phyloP scores from a whole-genome alignment of 1,140 invertebrate genomes.

The Heliothis virescens region DNA sequence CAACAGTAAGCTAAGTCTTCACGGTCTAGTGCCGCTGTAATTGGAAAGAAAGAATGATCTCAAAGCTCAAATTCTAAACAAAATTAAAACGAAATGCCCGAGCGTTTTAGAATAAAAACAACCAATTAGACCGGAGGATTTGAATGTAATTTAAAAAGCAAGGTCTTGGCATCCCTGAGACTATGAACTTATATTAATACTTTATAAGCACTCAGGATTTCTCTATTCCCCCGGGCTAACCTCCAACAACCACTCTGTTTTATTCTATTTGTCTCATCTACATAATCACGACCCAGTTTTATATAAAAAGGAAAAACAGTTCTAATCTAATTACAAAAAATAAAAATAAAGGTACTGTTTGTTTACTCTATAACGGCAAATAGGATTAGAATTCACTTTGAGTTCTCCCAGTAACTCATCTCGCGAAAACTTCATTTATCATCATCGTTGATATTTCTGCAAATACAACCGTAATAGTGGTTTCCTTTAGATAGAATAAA shows the following conservation, averaged over 20 bases:
- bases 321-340: not conserved
- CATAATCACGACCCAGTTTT: constrained; percentile 7
- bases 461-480: constrained; percentile 24
- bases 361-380: not conserved
- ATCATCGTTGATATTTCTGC: constrained; percentile 15
- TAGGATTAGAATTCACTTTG: constrained; percentile 13
- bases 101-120: constrained; percentile 12
- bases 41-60: not conserved
- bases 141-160: not conserved
- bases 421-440: not conserved
- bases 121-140: constrained; percentile 20
- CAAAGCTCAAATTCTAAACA: not conserved
- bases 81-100: not conserved
- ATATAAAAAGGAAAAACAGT: not conserved
- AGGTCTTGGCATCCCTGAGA: not conserved
- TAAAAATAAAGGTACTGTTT: constrained; percentile 17
- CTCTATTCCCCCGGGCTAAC: not conserved
- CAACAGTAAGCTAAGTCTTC: not conserved
- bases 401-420: constrained; percentile 12
- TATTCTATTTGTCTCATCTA: constrained; percentile 36
- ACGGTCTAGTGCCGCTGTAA: not conserved
- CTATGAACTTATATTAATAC: constrained; percentile 27
- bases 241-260: constrained; percentile 15
- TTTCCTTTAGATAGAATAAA: constrained; percentile 21
- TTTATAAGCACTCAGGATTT: constrained; percentile 22